Base-by-base conservation (phyloP, 2,797 vertebrate species). In the Enteromius afrohamiltoni region DNA sequence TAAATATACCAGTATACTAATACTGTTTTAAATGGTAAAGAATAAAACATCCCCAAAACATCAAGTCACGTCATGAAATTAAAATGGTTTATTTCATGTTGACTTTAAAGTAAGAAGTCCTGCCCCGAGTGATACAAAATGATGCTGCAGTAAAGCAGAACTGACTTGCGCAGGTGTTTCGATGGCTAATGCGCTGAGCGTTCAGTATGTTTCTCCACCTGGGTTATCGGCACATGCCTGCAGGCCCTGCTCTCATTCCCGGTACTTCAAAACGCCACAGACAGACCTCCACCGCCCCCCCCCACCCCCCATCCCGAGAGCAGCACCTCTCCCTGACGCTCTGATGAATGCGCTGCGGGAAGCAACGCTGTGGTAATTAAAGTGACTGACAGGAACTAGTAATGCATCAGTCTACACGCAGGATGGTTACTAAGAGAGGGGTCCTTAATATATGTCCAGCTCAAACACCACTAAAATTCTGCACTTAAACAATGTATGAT, bases 391-490 rank as follows among this genome's bases (percentile, higher is more conserved):
- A 8, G 40, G 69, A 86, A 84, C 84, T 80, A 85, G 65, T 83
- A 83, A 86, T 81, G 82, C 64, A 87, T 86, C 86, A 84, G 79
- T 83, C 17, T 86, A 87, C 88, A 82, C 55, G 82, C 86, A 83
- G 79, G 75, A 82, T 31, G 51, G 62, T 42, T 64, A 85, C 80
- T 73, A 76, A 77, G 58, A 55, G 45, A 47, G 47, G 65, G 62
- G 6, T 9, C 7, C 71, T 51, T 53, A 45, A 58, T 40, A 40
- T 40, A 49, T 60, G 60, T 49, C 65, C 49, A 71, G 68, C 76
- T 64, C 65, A 16, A 65, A 83, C 53, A 78, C 26, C 42, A 65
- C 60, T 58, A 21, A 40, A 58, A 58, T 58, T 40, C 21, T 40
- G 58, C 23, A 77, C 21, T 23, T 23, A 40, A 40, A 58, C 31